Evolutionary conservation across 2,888 invertebrate genomes (phyloP).

Genomic region (Trichogramma dendrolimi): DNA sequence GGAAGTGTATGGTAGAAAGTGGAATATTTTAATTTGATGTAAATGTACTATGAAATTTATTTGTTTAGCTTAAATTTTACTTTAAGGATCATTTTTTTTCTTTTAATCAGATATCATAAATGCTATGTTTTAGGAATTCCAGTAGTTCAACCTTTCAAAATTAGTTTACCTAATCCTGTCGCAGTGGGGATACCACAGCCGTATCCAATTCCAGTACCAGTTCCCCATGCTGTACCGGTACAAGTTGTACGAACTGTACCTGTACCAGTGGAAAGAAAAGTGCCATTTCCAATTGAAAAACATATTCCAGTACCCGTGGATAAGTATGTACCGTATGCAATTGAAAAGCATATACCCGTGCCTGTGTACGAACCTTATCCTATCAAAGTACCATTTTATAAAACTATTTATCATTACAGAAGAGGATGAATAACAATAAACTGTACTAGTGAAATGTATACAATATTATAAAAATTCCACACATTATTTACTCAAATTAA

Average conservation of each 20-base stretch:
- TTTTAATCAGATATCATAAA: too few species aligned
- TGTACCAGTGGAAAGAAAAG: constrained; percentile 68
- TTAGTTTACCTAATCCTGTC: constrained; percentile 58
- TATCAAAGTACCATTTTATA: constrained; percentile 68
- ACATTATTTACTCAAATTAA: too few species aligned
- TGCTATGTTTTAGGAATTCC: constrained; percentile 52
- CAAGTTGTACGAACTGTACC: constrained; percentile 67
- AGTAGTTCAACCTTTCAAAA: constrained; percentile 60
- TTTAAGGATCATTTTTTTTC: neutral
- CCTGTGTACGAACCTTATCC: constrained; percentile 67
- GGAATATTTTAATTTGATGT: too few species aligned
- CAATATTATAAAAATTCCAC: neutral
- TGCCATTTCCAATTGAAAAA: constrained; percentile 68
- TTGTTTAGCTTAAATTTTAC: neutral
- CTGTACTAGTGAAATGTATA: neutral
- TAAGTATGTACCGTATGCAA: constrained; percentile 66
- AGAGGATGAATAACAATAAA: neutral
- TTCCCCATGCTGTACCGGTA: constrained; percentile 65
- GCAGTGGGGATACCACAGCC: constrained; percentile 62
- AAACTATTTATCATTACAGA: constrained; percentile 65
- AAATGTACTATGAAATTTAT: neutral
- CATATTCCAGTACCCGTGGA: constrained; percentile 64
- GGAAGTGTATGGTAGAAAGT: too few species aligned
- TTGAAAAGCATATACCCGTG: constrained; percentile 66
- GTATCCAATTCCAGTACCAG: constrained; percentile 66